Evolutionary conservation across 2,888 invertebrate genomes (phyloP).

Genomic region (Sminthurides aquaticus): DNA sequence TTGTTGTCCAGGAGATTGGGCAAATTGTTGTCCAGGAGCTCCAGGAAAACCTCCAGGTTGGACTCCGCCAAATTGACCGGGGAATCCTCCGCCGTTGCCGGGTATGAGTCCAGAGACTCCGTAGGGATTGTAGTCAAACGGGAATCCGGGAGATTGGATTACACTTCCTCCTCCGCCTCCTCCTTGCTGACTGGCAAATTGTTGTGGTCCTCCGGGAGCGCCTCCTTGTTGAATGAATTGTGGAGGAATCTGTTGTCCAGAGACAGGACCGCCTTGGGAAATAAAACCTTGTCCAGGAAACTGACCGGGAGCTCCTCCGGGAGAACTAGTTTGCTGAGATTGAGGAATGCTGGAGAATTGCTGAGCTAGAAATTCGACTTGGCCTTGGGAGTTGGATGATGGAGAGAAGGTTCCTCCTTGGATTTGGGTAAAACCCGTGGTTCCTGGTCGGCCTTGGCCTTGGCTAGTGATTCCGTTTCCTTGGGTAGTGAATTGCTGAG

Average conservation of each 20-base stretch:
- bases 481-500: not conserved
- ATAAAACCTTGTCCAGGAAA: conserved; percentile 8
- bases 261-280: not conserved
- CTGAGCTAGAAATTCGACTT: too few relatives aligned
- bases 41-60: conserved; percentile 1
- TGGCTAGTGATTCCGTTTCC: not conserved
- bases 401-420: conserved; percentile 14
- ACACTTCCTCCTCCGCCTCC: not conserved
- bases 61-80: conserved; percentile 6
- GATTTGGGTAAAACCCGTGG: not conserved
- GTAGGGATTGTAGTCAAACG: conserved; percentile 13
- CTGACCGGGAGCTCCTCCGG: conserved; percentile 2
- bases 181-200: conserved; percentile 4
- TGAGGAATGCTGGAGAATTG: not conserved
- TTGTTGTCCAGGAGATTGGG: not conserved
- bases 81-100: not conserved
- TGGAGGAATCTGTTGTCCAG: conserved; percentile 11
- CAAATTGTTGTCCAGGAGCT: conserved; percentile 6
- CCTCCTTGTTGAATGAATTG: conserved; percentile 18
- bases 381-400: not conserved
- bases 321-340: not conserved
- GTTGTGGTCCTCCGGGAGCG: conserved; percentile 9
- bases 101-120: not conserved
- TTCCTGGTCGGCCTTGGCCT: not conserved
- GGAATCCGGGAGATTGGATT: conserved; percentile 9